A percentile compares a stretch with the other conserved stretches of the same genome.
Evolutionary conservation across 2,797 vertebrate species (phyloP).

Genomic region (Sebastes steindachneri): DNA sequence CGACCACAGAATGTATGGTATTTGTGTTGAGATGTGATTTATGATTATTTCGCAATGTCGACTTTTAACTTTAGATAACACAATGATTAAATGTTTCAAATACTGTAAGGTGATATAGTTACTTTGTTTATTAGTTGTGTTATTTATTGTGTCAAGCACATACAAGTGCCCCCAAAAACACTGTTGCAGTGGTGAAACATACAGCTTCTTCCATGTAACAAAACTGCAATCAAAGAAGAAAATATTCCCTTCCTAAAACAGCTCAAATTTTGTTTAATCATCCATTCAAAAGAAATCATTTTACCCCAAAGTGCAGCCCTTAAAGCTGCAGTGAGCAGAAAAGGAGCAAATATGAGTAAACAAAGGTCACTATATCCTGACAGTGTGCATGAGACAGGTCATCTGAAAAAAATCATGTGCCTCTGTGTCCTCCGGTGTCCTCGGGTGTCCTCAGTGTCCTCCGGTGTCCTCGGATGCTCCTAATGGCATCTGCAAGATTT

Average conservation of each 20-base stretch:
- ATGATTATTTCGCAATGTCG: neutral
- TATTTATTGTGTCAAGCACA: neutral
- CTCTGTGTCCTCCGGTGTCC: no score
- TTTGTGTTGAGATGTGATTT: neutral
- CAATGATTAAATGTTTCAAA: neutral
- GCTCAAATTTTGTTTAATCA: neutral
- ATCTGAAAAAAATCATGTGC: no score
- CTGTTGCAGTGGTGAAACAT: neutral
- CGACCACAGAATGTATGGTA: neutral
- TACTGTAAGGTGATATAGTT: neutral
- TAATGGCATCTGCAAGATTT: no score
- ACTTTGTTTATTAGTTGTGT: neutral
- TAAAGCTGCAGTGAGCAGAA: accelerated
- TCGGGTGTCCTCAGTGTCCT: no score
- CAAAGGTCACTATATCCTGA: no score
- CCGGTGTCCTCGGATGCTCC: no score
- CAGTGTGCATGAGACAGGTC: neutral
- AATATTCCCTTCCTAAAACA: neutral
- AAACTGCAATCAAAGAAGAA: neutral
- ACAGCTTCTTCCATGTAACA: neutral
- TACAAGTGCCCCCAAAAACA: neutral
- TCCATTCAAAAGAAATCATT: neutral
- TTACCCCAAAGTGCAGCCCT: neutral
- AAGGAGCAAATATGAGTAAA: no score
- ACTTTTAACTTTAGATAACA: neutral